A percentile compares a stretch with the other conserved stretches of the same genome.
Evolutionary conservation across 2,888 invertebrate species (phyloP).

Genomic region (Malthinus seriepunctatus): DNA sequence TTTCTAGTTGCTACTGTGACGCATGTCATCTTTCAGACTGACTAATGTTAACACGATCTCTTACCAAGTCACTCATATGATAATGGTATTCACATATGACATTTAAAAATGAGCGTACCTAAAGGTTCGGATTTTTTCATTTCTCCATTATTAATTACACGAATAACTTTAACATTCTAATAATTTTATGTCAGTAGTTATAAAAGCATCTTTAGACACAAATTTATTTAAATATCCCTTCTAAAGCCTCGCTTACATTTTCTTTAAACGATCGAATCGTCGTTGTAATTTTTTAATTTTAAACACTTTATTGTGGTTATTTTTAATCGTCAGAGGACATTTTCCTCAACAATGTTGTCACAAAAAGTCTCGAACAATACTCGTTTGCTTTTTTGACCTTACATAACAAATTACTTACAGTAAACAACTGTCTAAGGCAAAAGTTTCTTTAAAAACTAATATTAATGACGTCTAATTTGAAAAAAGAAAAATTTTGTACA

Average conservation of each 20-base stretch:
- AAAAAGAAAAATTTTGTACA: conserved; percentile 38
- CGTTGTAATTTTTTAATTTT: too few species aligned
- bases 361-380: conserved; percentile 19
- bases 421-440: conserved; percentile 25
- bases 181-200: not conserved
- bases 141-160: conserved; percentile 1
- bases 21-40: conserved; percentile 53
- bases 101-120: conserved; percentile 20
- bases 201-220: not conserved
- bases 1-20: conserved; percentile 55
- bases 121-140: not conserved
- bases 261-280: too few species aligned
- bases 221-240: not conserved
- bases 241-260: not conserved
- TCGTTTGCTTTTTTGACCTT: conserved; percentile 25
- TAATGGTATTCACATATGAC: conserved; percentile 23
- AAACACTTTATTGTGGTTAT: not conserved
- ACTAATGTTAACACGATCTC: conserved; percentile 47
- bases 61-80: conserved; percentile 32
- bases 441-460: conserved; percentile 26
- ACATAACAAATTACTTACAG: conserved; percentile 23
- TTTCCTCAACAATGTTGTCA: conserved; percentile 18
- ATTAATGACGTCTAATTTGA: conserved; percentile 29
- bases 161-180: not conserved
- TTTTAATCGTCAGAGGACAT: not conserved